Evolutionary conservation across 2,797 vertebrate species (phyloP), one percentile per base, ranked within the genome.

Genomic region (Danionella dracula): DNA sequence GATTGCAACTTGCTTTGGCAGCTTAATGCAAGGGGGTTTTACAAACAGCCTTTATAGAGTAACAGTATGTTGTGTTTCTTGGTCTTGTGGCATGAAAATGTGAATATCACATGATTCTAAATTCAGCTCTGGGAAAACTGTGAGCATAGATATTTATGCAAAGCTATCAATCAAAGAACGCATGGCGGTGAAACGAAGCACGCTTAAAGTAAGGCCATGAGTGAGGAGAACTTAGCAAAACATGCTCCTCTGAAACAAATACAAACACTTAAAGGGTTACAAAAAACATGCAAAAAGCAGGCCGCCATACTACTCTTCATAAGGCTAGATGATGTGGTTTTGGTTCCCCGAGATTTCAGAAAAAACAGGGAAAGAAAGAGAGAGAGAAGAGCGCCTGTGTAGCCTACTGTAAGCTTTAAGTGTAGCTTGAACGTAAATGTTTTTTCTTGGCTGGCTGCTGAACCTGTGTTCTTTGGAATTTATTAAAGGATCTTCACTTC

Each of bases 401-500:
- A 83, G 85, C 87, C 86, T 89, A 90, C 85, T 79, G 84, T 86
- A 89, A 83, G 87, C 86, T 81, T 91, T 86, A 85, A 89, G 89
- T 81, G 88, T 46, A 8, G 15, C 27, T 48, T 5, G 13, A 19
- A 56, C 7, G 40, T 15, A 2, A 37, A 23, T 63, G 41, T 46
- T 45, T 19, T 16, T 74, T 81, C 56, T 55, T 37, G 51, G 32
- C 53, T 40, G 63, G 63, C 32, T 66, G 63, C 13, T 34, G 34
- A 7, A 17, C 51, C 16, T 46, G 19, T 8, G 16, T 55, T 41
- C 5, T 4, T 32, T 21, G 34, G 31, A 55, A 10, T 88, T n/a
- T n/a, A n/a, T n/a, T n/a, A n/a, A n/a, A n/a, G n/a, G n/a, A n/a
- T 92, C 91, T 82, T 89, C 85, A 98, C 91, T 97, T 98, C 94